These are phyloP conservation scores for Aurelia aurita DNA, from an alignment of 30 jellyfish, hydroid and myxozoan species.

Conservation along the genomic window DNA sequence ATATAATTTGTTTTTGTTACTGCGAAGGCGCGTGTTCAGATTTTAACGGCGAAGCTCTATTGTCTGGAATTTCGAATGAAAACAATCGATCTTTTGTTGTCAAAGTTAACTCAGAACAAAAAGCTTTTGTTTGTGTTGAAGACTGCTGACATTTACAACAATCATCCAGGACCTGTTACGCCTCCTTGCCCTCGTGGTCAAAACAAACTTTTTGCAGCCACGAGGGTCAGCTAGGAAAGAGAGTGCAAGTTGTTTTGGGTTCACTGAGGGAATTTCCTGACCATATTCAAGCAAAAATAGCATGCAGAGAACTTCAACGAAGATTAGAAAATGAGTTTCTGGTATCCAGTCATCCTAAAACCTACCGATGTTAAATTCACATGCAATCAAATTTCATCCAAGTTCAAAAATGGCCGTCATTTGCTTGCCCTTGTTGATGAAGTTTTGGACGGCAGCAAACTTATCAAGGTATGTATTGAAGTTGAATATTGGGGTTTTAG, in stretches of 20 bases:
- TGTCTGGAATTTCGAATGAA: background rate
- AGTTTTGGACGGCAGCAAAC: conserved; percentile 42
- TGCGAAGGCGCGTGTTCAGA: too few relatives aligned
- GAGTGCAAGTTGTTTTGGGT: background rate
- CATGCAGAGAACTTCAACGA: background rate
- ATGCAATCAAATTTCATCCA: conserved; percentile 28
- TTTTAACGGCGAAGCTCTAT: background rate
- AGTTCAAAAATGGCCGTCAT: conserved; percentile 54
- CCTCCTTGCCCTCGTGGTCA: conserved; percentile 17
- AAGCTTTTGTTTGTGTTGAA: too few relatives aligned
- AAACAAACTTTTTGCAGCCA: conserved; percentile 3
- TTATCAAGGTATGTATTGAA: conserved; percentile 14
- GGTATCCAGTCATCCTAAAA: conserved; percentile 62
- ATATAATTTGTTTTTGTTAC: too few relatives aligned
- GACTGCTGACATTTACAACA: too few relatives aligned
- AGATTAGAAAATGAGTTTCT: conserved; percentile 29
- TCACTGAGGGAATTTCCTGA: background rate
- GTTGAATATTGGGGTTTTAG: background rate
- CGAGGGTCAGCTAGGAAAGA: background rate
- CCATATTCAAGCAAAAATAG: background rate
- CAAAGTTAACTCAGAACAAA: background rate
- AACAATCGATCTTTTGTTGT: background rate
- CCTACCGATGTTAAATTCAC: conserved; percentile 74
- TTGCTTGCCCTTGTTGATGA: conserved; percentile 47
- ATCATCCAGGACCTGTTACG: background rate